Conservation (phyloP, 2,113 vertebrate genomes). For the Nyctibius bracteatus region DNA sequence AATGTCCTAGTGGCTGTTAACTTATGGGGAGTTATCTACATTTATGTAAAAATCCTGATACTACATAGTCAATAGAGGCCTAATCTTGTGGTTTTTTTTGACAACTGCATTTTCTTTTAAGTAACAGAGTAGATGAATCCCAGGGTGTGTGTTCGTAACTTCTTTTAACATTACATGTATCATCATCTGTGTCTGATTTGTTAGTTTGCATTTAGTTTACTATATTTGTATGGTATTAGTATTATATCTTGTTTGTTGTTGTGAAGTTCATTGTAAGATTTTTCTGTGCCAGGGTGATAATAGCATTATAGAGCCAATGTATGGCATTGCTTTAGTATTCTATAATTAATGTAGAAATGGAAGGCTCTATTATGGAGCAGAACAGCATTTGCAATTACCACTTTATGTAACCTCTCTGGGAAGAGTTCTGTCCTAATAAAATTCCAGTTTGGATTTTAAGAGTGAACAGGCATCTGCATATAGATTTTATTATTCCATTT, state of each 20-base stretch:
- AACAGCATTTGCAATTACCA: conserved; percentile 17
- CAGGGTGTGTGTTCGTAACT: not conserved
- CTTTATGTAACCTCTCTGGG: conserved; percentile 27
- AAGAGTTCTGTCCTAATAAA: conserved; percentile 33
- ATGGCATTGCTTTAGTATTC: not conserved
- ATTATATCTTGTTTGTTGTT: not conserved
- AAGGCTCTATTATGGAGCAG: not conserved
- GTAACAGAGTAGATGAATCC: not conserved
- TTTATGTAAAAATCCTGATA: not conserved
- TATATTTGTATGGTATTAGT: not conserved
- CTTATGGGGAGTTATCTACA: not conserved
- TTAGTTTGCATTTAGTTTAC: not conserved
- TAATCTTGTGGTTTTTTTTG: not conserved
- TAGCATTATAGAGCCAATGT: not conserved
- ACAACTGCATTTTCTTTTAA: not conserved
- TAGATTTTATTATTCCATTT: conserved; percentile 19
- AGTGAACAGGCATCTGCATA: conserved; percentile 8
- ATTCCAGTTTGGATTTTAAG: conserved; percentile 41
- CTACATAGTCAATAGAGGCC: not conserved
- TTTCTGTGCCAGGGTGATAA: not conserved
- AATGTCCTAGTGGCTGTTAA: not conserved
- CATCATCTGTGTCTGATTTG: not conserved
- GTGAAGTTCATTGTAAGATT: not conserved
- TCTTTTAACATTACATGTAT: not conserved
- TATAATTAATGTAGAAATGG: conserved; percentile 1